Conservation (phyloP, 2,113 vertebrate species). For the Zootoca vivipara region DNA sequence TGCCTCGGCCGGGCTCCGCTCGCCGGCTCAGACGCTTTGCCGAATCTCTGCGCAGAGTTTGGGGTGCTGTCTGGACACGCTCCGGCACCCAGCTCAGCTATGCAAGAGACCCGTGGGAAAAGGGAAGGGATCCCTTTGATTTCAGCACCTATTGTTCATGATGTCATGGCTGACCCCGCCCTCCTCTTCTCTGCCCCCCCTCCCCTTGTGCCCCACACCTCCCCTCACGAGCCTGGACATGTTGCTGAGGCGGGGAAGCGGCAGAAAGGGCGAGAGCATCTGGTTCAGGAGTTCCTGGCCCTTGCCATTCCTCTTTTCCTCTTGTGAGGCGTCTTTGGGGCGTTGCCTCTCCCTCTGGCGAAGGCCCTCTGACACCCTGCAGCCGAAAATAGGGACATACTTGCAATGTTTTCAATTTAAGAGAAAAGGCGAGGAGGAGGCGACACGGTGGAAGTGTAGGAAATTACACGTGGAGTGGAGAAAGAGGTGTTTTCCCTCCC, state of each 20-base stretch:
- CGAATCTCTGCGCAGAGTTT: background rate
- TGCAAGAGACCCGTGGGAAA: conserved; percentile 70
- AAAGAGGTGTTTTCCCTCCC: too few relatives aligned
- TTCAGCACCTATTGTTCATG: conserved; percentile 41
- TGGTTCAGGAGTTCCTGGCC: accelerated
- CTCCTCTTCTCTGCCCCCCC: background rate
- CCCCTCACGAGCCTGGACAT: conserved; percentile 39
- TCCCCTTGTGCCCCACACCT: background rate
- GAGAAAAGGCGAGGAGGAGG: too few relatives aligned
- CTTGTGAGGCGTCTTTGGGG: background rate
- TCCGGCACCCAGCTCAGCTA: background rate
- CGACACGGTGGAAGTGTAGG: too few relatives aligned
- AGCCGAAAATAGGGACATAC: background rate
- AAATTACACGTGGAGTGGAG: too few relatives aligned
- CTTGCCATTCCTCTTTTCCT: accelerated
- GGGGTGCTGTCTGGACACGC: background rate
- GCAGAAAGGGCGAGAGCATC: background rate
- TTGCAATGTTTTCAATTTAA: background rate
- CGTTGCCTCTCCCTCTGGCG: background rate
- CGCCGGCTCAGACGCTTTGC: background rate
- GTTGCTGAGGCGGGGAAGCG: conserved; percentile 42
- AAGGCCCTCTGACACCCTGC: too few relatives aligned
- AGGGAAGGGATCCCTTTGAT: conserved; percentile 34
- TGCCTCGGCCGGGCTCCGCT: background rate
- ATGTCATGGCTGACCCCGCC: conserved; percentile 33